A percentile compares a stretch with the other conserved stretches of the same genome.
Evolutionary conservation across 1,140 invertebrate genomes (phyloP).

Genomic region (Cyrtorhinus lividipennis): DNA sequence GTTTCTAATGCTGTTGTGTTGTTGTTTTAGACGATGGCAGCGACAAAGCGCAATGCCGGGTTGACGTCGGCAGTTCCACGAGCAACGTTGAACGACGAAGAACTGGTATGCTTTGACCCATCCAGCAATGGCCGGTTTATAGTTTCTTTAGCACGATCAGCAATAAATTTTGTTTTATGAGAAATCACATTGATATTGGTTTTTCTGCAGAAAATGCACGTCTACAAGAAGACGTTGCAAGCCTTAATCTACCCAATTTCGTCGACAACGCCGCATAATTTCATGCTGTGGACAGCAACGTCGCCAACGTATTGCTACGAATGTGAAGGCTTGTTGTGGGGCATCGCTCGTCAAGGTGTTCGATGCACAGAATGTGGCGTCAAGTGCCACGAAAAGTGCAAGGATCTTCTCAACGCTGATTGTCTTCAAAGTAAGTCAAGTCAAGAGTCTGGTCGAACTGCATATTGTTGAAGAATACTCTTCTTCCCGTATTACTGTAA

Average conservation of each 20-base stretch:
- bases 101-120: too few species aligned
- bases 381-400: slow-evolving; percentile 99
- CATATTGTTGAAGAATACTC: too few species aligned
- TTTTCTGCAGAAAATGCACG: slow-evolving; percentile 89
- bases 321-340: slow-evolving; percentile 97
- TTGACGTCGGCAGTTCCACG: slow-evolving; percentile 88
- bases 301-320: slow-evolving; percentile 99
- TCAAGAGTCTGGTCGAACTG: too few species aligned
- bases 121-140: too few species aligned
- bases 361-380: slow-evolving; percentile 97
- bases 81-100: slow-evolving; percentile 94
- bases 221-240: slow-evolving; percentile 99
- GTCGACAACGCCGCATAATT: slow-evolving; percentile 98
- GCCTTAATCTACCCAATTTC: slow-evolving; percentile 98
- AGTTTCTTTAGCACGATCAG: too few species aligned
- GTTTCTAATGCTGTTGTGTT: too few species aligned
- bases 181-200: too few species aligned
- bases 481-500: too few species aligned
- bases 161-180: too few species aligned
- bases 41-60: slow-evolving; percentile 88
- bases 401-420: slow-evolving; percentile 98
- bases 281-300: slow-evolving; percentile 95
- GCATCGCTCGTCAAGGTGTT: slow-evolving; percentile 93
- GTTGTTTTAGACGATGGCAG: slow-evolving; percentile 88
- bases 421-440: slow-evolving; percentile 84